Evolutionary conservation across 2,888 invertebrate genomes (phyloP).

Genomic region (Nemapogon koenigi): DNA sequence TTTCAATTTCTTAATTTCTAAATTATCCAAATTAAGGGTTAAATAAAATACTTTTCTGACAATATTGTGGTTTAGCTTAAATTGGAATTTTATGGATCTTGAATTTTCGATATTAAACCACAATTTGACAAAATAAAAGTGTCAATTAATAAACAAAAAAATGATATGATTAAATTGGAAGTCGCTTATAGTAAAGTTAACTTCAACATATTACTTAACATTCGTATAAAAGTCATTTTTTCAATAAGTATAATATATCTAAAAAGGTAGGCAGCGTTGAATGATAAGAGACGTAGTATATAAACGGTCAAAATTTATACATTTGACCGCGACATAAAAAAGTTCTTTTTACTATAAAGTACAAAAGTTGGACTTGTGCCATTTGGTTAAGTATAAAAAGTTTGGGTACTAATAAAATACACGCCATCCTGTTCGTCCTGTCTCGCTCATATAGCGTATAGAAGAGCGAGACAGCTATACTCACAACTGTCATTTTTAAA

Average conservation of each 20-base stretch:
- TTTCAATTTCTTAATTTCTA: constrained; percentile 48
- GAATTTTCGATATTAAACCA: too few species aligned
- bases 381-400: constrained; percentile 1
- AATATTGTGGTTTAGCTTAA: too few species aligned
- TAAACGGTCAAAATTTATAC: constrained; percentile 37
- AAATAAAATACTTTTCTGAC: too few species aligned
- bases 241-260: constrained; percentile 61
- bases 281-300: constrained; percentile 36
- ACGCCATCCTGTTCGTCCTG: too few species aligned
- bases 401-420: too few species aligned
- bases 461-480: too few species aligned
- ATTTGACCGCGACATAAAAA: not conserved
- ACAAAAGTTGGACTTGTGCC: constrained; percentile 7
- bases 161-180: constrained; percentile 55
- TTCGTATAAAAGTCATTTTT: constrained; percentile 64
- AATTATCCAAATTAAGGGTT: constrained; percentile 49
- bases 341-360: constrained; percentile 8
- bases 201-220: constrained; percentile 61
- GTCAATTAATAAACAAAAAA: too few species aligned
- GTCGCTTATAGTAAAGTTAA: constrained; percentile 54
- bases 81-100: too few species aligned
- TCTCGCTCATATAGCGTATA: too few species aligned
- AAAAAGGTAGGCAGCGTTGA: constrained; percentile 57
- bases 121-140: too few species aligned
- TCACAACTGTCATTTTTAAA: too few species aligned